These are phyloP conservation scores for Myiopsitta monachus DNA, from an alignment of 2,113 vertebrate species.

Conservation along the genomic window DNA sequence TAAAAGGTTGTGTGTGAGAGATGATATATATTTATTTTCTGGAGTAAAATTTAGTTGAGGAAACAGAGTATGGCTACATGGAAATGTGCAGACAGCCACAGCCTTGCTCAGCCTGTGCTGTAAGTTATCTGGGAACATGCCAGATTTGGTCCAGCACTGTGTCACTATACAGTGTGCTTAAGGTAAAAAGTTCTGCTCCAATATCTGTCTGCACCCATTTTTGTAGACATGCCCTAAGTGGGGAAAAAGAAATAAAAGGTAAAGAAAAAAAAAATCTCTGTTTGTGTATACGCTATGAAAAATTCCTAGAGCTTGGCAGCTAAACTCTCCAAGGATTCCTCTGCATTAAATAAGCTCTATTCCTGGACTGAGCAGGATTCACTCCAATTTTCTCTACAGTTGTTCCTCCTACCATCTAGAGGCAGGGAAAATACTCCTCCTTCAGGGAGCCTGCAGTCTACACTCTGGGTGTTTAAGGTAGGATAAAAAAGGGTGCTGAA, in stretches of 20 bases:
- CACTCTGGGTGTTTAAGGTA: not conserved
- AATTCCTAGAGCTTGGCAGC: not conserved
- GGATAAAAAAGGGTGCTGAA: not conserved
- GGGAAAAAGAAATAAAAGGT: not conserved
- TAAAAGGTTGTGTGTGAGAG: not conserved
- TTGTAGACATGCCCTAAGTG: not conserved
- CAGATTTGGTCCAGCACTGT: not conserved
- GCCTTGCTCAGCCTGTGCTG: not conserved
- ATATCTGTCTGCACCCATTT: not conserved
- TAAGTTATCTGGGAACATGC: not conserved
- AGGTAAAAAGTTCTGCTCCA: not conserved
- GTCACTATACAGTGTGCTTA: not conserved
- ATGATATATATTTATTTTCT: conserved; percentile 29
- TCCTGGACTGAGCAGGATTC: not conserved
- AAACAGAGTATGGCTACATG: not conserved
- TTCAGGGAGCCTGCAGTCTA: not conserved
- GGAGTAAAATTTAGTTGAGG: not conserved
- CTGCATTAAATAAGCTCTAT: not conserved
- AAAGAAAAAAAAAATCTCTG: not conserved
- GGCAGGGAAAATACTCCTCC: not conserved
- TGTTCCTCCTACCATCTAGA: not conserved
- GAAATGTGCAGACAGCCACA: not conserved
- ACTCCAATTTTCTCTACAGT: not conserved
- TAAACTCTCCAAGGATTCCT: not conserved
- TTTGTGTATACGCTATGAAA: not conserved